A percentile compares a stretch with the other conserved stretches of the same genome.
Evolutionary conservation across 2,797 vertebrate genomes (phyloP).

Genomic region (Sphaeramia orbicularis): DNA sequence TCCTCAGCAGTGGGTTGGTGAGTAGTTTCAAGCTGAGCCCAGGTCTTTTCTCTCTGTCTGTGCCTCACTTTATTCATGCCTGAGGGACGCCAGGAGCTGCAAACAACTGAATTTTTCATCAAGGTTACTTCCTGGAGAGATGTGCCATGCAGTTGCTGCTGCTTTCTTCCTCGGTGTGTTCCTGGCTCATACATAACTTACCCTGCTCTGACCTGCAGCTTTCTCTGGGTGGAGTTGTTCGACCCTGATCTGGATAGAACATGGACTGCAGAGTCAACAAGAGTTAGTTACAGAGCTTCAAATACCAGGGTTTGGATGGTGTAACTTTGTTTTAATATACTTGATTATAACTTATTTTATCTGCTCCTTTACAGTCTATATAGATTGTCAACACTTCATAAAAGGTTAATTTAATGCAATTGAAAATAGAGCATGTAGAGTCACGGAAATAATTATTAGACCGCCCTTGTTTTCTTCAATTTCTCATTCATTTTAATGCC

Average conservation of each 20-base stretch:
- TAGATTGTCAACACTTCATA: background rate
- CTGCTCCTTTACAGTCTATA: background rate
- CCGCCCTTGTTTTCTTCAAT: too few species aligned
- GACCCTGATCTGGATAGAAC: constrained; percentile 65
- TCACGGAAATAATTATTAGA: too few species aligned
- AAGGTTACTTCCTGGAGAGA: constrained; percentile 86
- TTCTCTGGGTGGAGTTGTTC: constrained; percentile 67
- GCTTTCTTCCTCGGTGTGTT: constrained; percentile 68
- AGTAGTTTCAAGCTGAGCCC: constrained; percentile 81
- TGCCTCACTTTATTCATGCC: constrained; percentile 86
- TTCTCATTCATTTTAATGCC: too few species aligned
- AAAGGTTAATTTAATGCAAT: background rate
- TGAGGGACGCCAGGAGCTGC: constrained; percentile 83
- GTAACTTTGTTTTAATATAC: background rate
- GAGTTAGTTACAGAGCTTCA: constrained; percentile 43
- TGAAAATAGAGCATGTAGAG: background rate
- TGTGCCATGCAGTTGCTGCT: constrained; percentile 74
- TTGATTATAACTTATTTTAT: background rate
- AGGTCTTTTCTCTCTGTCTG: constrained; percentile 82
- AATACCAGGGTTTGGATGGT: constrained; percentile 11
- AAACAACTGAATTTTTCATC: constrained; percentile 88
- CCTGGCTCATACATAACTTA: constrained; percentile 82
- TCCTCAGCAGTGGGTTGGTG: constrained; percentile 63
- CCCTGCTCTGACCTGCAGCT: constrained; percentile 76
- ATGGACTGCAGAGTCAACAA: constrained; percentile 60